Evolutionary conservation across 2,888 invertebrate genomes (phyloP).

Genomic region (Aphelenchoides bicaudatus): DNA sequence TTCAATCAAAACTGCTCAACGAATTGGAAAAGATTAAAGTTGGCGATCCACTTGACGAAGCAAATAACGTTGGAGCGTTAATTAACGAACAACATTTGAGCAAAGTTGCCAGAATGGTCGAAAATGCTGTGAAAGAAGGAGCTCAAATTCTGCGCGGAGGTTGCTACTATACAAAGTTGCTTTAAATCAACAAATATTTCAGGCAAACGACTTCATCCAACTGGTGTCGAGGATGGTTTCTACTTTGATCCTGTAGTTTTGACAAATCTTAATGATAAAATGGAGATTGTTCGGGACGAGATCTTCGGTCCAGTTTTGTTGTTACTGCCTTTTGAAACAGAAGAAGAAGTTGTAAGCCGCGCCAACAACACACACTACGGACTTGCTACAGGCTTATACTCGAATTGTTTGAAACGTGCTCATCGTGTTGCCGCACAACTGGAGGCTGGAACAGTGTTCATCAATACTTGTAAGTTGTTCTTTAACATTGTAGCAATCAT

Average conservation of each 20-base stretch:
- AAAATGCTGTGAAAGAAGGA: slow-evolving; percentile 61
- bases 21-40: slow-evolving; percentile 44
- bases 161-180: too few relatives aligned
- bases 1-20: slow-evolving; percentile 63
- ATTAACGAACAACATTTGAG: slow-evolving; percentile 65
- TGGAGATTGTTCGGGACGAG: slow-evolving; percentile 65
- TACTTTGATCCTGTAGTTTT: slow-evolving; percentile 65
- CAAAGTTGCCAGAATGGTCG: slow-evolving; percentile 64
- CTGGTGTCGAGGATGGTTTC: slow-evolving; percentile 62
- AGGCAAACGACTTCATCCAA: slow-evolving; percentile 63
- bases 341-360: slow-evolving; percentile 65
- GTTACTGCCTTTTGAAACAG: slow-evolving; percentile 64
- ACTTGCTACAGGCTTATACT: slow-evolving; percentile 66
- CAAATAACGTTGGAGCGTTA: slow-evolving; percentile 66
- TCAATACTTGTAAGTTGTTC: too few relatives aligned
- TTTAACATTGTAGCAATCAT: too few relatives aligned
- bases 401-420: slow-evolving; percentile 62
- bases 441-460: slow-evolving; percentile 66
- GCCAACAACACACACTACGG: slow-evolving; percentile 66
- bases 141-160: too few relatives aligned
- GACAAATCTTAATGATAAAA: slow-evolving; percentile 61
- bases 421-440: slow-evolving; percentile 64
- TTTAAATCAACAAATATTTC: too few relatives aligned
- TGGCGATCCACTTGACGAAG: slow-evolving; percentile 47
- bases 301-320: slow-evolving; percentile 66